Base-by-base conservation (phyloP, 2,113 vertebrate genomes). In the Tichodroma muraria region DNA sequence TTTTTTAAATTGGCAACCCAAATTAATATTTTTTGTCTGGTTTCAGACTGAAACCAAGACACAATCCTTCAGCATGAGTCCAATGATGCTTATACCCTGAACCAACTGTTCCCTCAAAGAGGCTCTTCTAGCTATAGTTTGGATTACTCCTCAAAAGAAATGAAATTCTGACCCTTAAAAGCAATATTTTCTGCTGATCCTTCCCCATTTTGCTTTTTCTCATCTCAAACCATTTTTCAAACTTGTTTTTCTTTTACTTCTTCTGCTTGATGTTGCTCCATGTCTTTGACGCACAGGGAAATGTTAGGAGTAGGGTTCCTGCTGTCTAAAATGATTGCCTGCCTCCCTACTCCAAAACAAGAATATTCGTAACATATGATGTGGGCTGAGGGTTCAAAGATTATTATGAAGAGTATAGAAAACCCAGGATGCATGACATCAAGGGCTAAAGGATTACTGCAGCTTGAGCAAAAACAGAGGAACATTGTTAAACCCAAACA, bases 391-490 rank as follows among this genome's bases (percentile, higher is more conserved):
- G 19, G 42, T 70, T 82, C 63, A 89, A 94, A 94, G 75, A 89
- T 65, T 86, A 19, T 72, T 93, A 44, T 85, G 52, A 89, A 70
- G 31, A 64, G 10, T 63, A 85, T 53, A 76, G 79, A 93, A 92
- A 94, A 59, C 25, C 14, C 87, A 88, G 78, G 80, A 89, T 82
- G 42, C 81, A 77, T 85, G 54, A 96, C 75, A 94, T 85, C 70
- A 91, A 93, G 84, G 65, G 42, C 80, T 80, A 69, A 81, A 88
- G 56, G 54, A 93, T 94, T 89, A 87, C 45, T 76, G 54, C 53
- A 85, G 49, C 35, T 89, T 93, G 79, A 97, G 68, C 27, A 88
- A 90, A 92, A 92, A 27, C 93, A 96, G 93, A 91, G 38, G 35
- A 93, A 88, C 78, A 73, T 89, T 88, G 87, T 88, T 92, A 89